Percentiles rank a stretch among this genome's conserved stretches.
Conservation (phyloP, 2,797 vertebrate species). For the Bovichtus variegatus region DNA sequence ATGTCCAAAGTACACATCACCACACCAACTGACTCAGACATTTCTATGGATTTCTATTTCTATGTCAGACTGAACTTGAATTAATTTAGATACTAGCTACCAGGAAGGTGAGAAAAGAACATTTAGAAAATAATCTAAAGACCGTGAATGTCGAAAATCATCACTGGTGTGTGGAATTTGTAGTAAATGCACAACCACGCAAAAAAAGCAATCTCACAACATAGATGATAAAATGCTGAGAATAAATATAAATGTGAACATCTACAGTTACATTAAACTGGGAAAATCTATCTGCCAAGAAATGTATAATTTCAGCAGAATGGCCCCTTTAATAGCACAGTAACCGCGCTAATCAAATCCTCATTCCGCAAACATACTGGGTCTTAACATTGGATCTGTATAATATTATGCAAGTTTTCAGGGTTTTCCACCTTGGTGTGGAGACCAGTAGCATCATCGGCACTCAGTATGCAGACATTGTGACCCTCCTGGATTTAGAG, state of each 20-base stretch:
- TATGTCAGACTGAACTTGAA: neutral
- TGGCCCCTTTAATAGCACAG: neutral
- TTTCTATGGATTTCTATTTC: neutral
- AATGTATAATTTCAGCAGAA: neutral
- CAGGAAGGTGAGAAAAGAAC: neutral
- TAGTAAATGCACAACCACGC: neutral
- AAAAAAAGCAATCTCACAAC: neutral
- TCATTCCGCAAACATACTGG: neutral
- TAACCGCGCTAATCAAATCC: neutral
- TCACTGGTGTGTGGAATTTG: neutral
- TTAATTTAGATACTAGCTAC: neutral
- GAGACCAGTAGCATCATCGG: constrained; percentile 1
- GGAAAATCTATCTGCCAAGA: neutral
- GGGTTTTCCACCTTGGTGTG: neutral
- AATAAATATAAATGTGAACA: neutral
- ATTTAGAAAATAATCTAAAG: neutral
- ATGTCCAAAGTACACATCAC: neutral
- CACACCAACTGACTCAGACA: neutral
- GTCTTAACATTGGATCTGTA: neutral
- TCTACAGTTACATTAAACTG: neutral
- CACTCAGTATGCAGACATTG: constrained; percentile 23
- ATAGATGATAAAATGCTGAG: neutral
- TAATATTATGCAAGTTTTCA: neutral
- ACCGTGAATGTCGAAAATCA: neutral
- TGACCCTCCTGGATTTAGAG: neutral